Evolutionary conservation across 2,113 vertebrate genomes (phyloP).

Genomic region (Azemiops feae): DNA sequence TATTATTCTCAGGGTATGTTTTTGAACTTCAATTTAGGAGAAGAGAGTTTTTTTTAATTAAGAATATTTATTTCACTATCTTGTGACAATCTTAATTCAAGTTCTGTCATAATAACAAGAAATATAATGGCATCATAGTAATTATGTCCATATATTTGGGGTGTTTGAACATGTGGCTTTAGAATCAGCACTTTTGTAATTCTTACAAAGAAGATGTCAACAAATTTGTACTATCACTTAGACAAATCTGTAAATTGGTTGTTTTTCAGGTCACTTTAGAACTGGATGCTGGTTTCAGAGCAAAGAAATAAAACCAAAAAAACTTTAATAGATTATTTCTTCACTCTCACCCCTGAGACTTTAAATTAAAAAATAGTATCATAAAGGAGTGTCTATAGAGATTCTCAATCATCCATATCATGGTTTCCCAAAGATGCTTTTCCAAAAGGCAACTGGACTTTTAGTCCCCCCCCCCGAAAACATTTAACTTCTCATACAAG

Average conservation of each 20-base stretch:
- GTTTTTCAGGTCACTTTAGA: neutral
- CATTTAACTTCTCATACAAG: too few species aligned
- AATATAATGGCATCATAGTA: neutral
- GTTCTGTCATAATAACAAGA: neutral
- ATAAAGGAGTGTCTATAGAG: too few species aligned
- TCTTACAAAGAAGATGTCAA: neutral
- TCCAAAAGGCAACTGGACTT: too few species aligned
- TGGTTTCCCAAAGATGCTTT: too few species aligned
- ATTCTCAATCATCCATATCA: too few species aligned
- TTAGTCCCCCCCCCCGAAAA: too few species aligned
- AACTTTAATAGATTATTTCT: neutral
- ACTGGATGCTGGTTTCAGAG: neutral
- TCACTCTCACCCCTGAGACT: neutral
- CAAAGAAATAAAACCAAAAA: neutral
- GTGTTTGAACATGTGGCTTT: neutral
- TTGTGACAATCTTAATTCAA: neutral
- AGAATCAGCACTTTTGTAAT: neutral
- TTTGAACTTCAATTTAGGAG: neutral
- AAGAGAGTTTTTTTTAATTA: neutral
- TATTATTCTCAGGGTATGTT: neutral
- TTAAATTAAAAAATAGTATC: neutral
- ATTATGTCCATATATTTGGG: neutral
- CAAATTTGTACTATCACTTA: neutral
- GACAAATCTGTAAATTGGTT: neutral
- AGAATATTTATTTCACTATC: neutral